Evolutionary conservation across 2,797 vertebrate species (phyloP).

Genomic region (Fistularia commersonii): DNA sequence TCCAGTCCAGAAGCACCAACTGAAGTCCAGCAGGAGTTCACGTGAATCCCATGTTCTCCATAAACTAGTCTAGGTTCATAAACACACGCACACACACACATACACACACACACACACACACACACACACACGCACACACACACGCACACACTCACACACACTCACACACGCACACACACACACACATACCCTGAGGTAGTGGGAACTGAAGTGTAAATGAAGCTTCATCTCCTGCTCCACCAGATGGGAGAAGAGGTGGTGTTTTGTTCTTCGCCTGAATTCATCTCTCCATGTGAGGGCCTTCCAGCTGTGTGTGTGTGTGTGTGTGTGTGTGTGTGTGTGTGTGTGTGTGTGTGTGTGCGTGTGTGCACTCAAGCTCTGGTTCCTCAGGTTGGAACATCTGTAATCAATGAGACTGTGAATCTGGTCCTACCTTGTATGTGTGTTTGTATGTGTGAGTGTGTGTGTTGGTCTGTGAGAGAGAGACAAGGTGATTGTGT

Average conservation of each 20-base stretch:
- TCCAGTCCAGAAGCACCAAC: not conserved
- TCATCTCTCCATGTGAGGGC: conserved; percentile 66
- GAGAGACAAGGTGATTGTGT: conserved; percentile 21
- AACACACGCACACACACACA: not conserved
- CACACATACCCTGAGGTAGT: conserved; percentile 56
- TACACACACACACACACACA: conserved; percentile 2
- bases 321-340: too few relatives aligned
- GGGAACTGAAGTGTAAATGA: conserved; percentile 75
- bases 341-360: too few relatives aligned
- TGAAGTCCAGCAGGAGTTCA: not conserved
- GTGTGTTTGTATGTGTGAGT: too few relatives aligned
- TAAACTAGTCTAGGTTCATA: not conserved
- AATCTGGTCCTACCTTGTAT: too few relatives aligned
- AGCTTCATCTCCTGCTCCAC: conserved; percentile 65
- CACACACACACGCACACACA: not conserved
- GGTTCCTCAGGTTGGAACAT: too few relatives aligned
- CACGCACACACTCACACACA: conserved; percentile 4
- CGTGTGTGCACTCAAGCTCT: too few relatives aligned
- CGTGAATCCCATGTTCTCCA: too few relatives aligned
- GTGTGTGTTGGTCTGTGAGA: conserved; percentile 4
- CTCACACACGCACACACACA: conserved; percentile 22
- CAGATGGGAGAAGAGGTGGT: conserved; percentile 76
- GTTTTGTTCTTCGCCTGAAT: conserved; percentile 73
- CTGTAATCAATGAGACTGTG: too few relatives aligned
- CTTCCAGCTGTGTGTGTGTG: conserved; percentile 58